Percentiles rank a stretch among this genome's conserved stretches.
Conservation (phyloP, 2,113 vertebrate genomes). For the Etheostoma cragini region DNA sequence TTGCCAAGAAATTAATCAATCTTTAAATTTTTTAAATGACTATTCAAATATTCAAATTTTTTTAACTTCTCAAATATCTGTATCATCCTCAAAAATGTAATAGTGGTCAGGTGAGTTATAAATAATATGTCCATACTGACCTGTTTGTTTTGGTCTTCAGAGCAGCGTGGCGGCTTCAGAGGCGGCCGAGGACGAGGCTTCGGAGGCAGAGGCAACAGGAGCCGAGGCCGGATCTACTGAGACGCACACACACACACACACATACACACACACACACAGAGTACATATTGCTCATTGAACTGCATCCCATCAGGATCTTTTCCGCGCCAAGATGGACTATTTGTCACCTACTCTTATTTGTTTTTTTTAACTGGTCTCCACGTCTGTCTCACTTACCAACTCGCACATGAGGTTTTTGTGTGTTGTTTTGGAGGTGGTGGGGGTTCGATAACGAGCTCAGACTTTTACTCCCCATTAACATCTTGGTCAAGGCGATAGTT, state of each 20-base stretch:
- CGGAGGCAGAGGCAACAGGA: constrained; percentile 92
- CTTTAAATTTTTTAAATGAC: no score
- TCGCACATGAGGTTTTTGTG: constrained; percentile 4
- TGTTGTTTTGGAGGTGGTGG: neutral
- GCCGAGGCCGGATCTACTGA: constrained; percentile 95
- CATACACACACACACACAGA: neutral
- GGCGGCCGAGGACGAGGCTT: constrained; percentile 93
- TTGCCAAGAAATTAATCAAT: no score
- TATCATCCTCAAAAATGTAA: neutral
- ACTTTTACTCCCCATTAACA: constrained; percentile 47
- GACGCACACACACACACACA: neutral
- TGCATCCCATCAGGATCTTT: constrained; percentile 64
- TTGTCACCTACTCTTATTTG: constrained; percentile 14
- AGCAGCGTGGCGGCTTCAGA: constrained; percentile 95
- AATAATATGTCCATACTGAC: neutral
- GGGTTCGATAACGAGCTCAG: constrained; percentile 7
- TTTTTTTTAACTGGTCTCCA: constrained; percentile 30
- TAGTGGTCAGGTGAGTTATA: no score
- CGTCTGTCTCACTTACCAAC: constrained; percentile 30
- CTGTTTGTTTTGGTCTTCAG: constrained; percentile 76
- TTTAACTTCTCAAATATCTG: neutral
- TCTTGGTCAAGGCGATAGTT: constrained; percentile 43
- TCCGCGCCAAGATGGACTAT: constrained; percentile 42
- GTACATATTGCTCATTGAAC: constrained; percentile 55
- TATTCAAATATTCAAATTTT: no score